Evolutionary conservation across 92 coral and sea anemone genomes (phyloP).

Genomic region (Paragorgia papillata): DNA sequence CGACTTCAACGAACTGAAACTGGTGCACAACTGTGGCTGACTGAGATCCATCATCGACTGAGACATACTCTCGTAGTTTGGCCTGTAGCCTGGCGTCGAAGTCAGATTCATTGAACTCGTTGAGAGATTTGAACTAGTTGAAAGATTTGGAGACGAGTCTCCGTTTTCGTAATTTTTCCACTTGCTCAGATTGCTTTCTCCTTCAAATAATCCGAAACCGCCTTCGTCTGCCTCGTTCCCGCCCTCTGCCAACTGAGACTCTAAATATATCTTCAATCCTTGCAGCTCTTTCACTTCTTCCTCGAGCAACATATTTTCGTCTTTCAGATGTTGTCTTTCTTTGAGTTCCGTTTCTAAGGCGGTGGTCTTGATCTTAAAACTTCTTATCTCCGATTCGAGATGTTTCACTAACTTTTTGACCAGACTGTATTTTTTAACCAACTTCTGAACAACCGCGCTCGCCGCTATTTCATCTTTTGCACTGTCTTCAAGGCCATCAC

Average conservation of each 20-base stretch:
- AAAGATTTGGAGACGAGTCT: constrained; percentile 35
- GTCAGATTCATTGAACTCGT: constrained; percentile 25
- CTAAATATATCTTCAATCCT: constrained; percentile 56
- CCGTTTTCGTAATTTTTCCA: constrained; percentile 23
- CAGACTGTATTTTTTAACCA: constrained; percentile 20
- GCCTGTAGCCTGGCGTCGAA: constrained; percentile 14
- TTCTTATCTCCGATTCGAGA: constrained; percentile 36
- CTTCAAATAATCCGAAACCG: neutral
- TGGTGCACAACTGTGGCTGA: constrained; percentile 41
- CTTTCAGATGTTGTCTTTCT: constrained; percentile 38
- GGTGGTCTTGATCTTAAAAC: constrained; percentile 26
- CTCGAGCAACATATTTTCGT: constrained; percentile 3
- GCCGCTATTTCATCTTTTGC: neutral
- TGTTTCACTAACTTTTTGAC: constrained; percentile 16
- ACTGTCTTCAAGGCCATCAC: constrained; percentile 20
- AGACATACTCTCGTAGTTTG: constrained; percentile 29
- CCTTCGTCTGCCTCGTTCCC: neutral
- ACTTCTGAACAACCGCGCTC: neutral
- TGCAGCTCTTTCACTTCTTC: constrained; percentile 44
- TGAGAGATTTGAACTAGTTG: constrained; percentile 11
- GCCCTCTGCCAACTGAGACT: constrained; percentile 31
- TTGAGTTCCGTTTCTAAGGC: constrained; percentile 22
- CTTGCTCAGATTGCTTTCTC: constrained; percentile 32
- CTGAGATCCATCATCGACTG: constrained; percentile 48
- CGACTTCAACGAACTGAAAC: constrained; percentile 36